Percentiles rank a stretch among this genome's conserved stretches.
phyloP scores from a whole-genome alignment of 2,888 invertebrate genomes.

The Crossocerus cetratus region DNA sequence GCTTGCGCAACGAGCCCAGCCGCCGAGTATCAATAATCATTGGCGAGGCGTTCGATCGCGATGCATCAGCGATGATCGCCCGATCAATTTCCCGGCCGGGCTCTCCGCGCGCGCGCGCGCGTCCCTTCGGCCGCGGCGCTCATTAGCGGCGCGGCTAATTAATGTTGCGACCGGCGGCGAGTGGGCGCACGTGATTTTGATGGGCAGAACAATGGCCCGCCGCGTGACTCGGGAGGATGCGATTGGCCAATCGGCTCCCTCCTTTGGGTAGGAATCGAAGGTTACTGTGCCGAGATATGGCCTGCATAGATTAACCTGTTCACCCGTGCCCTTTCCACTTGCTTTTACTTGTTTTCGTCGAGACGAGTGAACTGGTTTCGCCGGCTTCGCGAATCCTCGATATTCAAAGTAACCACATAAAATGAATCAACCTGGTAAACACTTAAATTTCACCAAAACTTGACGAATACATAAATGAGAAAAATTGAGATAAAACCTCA shows the following conservation, averaged over 20 bases:
- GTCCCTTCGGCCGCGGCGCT: not conserved
- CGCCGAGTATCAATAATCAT: slow-evolving; percentile 5
- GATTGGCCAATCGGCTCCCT: not conserved
- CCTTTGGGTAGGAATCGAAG: not conserved
- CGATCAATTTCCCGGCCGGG: not conserved
- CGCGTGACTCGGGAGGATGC: not conserved
- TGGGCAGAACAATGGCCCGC: not conserved
- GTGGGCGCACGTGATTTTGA: not conserved
- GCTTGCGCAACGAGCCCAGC: slow-evolving; percentile 25
- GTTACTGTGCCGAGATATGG: not conserved
- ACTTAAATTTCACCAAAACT: too few relatives aligned
- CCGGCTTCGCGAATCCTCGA: too few relatives aligned
- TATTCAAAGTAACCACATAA: too few relatives aligned
- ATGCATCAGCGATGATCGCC: not conserved
- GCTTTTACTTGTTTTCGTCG: too few relatives aligned
- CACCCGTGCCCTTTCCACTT: too few relatives aligned
- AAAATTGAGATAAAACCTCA: too few relatives aligned
- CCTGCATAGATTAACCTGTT: too few relatives aligned
- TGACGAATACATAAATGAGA: too few relatives aligned
- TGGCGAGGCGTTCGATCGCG: not conserved
- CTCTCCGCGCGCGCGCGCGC: too few relatives aligned
- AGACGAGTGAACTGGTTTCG: too few relatives aligned
- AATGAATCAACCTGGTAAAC: too few relatives aligned
- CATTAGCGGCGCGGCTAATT: not conserved
- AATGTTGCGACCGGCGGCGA: not conserved